phyloP scores from a whole-genome alignment of 2,888 invertebrate genomes.

The Cecidostiba fungosa region DNA sequence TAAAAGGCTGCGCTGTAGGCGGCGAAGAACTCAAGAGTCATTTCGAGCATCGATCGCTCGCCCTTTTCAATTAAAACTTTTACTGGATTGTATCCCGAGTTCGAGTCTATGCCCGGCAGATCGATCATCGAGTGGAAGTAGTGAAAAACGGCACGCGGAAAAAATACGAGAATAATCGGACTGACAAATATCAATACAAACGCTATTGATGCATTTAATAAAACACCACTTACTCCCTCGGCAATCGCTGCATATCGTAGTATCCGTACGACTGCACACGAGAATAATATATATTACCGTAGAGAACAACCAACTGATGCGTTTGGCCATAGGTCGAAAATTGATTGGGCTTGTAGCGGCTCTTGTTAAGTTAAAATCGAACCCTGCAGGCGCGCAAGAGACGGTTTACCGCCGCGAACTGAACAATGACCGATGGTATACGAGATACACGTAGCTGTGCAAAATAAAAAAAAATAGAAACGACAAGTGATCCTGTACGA shows the following conservation, averaged over 20 bases:
- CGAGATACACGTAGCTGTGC: neutral
- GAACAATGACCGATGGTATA: neutral
- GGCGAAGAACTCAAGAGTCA: neutral
- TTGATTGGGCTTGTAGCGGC: slow-evolving; percentile 73
- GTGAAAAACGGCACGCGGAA: neutral
- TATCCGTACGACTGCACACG: neutral
- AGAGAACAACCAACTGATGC: slow-evolving; percentile 66
- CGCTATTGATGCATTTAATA: neutral
- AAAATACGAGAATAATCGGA: neutral
- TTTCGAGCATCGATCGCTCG: slow-evolving; percentile 25
- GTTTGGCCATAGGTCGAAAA: slow-evolving; percentile 72
- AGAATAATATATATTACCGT: slow-evolving; percentile 77
- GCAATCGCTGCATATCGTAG: neutral
- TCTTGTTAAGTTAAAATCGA: slow-evolving; percentile 58
- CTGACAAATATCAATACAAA: neutral
- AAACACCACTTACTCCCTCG: neutral
- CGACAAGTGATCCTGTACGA: neutral
- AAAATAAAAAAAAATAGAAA: neutral
- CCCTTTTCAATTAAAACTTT: slow-evolving; percentile 52
- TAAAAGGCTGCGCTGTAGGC: slow-evolving; percentile 12
- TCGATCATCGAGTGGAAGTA: neutral
- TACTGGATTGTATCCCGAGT: neutral
- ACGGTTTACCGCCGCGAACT: neutral
- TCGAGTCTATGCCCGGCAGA: neutral
- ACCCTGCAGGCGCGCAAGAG: neutral